These are phyloP conservation scores for Brachionus rubens DNA, from an alignment of 1,140 invertebrate species.

Conservation along the genomic window DNA sequence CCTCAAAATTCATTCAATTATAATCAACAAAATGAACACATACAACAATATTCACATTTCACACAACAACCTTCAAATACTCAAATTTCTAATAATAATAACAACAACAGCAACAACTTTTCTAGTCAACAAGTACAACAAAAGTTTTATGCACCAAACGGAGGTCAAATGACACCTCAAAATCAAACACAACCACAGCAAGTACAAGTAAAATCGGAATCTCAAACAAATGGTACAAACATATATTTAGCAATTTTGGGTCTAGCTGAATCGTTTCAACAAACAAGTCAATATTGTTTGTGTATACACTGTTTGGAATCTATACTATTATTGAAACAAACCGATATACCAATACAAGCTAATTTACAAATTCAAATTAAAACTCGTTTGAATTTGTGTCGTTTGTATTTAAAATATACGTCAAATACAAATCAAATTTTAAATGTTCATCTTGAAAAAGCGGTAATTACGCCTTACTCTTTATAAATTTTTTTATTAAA, in stretches of 20 bases:
- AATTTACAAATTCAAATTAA: slow-evolving; percentile 32
- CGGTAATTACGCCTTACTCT: slow-evolving; percentile 7
- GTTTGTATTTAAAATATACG: slow-evolving; percentile 4
- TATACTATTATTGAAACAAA: neutral
- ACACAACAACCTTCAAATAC: too few relatives aligned
- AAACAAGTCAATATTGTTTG: neutral
- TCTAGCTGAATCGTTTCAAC: slow-evolving; percentile 9
- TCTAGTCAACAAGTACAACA: too few relatives aligned
- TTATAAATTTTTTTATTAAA: neutral
- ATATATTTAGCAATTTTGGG: slow-evolving; percentile 4
- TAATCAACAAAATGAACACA: too few relatives aligned
- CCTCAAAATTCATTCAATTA: too few relatives aligned
- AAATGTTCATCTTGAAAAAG: slow-evolving; percentile 38
- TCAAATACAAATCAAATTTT: slow-evolving; percentile 8
- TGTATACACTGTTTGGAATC: slow-evolving; percentile 37
- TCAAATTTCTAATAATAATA: too few relatives aligned
- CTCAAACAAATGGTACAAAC: neutral
- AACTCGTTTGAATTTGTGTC: slow-evolving; percentile 1
- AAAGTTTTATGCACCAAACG: too few relatives aligned
- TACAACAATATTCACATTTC: too few relatives aligned
- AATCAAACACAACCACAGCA: neutral
- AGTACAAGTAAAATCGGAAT: neutral
- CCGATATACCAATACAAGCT: neutral
- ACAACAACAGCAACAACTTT: too few relatives aligned
- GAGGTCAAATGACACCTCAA: too few relatives aligned